A percentile compares a stretch with the other conserved stretches of the same genome.
Conservation (phyloP, 1,140 invertebrate species). For the Brachionus koreanus region DNA sequence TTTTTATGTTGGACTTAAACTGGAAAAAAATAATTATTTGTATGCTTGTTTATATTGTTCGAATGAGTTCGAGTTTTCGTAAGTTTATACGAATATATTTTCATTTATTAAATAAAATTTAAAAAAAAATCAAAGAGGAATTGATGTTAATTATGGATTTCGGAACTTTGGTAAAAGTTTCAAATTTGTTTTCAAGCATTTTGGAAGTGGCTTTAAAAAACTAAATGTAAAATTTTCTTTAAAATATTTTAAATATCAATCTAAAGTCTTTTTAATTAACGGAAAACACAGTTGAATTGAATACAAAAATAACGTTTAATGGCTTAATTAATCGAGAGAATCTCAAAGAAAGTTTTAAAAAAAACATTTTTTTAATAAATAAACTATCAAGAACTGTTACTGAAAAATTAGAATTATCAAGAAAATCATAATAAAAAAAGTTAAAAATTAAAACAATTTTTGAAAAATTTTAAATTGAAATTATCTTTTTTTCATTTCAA, state of each 20-base stretch:
- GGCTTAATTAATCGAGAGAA: too few relatives aligned
- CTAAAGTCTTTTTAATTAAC: background rate
- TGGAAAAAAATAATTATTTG: background rate
- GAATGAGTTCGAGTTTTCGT: background rate
- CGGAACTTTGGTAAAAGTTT: background rate
- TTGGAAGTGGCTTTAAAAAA: background rate
- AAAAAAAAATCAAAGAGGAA: background rate
- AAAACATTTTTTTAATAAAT: too few relatives aligned
- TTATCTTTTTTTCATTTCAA: too few relatives aligned
- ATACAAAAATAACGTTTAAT: too few relatives aligned
- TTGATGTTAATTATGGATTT: background rate
- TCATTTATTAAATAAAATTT: background rate
- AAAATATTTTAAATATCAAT: background rate
- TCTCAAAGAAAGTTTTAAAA: too few relatives aligned
- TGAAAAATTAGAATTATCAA: too few relatives aligned
- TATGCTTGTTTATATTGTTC: conserved; percentile 14
- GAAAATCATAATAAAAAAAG: too few relatives aligned
- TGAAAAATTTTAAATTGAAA: too few relatives aligned
- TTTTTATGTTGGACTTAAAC: background rate
- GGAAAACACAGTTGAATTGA: background rate
- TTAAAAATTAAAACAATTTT: too few relatives aligned
- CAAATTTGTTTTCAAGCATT: background rate
- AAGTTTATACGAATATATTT: background rate
- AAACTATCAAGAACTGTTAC: too few relatives aligned
- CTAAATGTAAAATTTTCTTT: background rate